Evolutionary conservation across 2,113 vertebrate genomes (phyloP).

Genomic region (Pygoscelis adeliae): DNA sequence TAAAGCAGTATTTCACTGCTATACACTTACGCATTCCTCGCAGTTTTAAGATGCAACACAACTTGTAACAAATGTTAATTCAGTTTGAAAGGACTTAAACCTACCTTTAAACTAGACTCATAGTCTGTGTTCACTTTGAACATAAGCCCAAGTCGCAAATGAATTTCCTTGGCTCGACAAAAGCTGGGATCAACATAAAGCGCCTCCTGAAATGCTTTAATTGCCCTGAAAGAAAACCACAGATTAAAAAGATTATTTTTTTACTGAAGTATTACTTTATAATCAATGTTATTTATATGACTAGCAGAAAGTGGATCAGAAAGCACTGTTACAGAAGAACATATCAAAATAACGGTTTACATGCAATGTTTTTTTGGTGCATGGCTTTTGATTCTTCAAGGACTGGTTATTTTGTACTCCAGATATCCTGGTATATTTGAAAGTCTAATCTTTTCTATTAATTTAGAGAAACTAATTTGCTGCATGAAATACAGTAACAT

Average conservation of each 20-base stretch:
- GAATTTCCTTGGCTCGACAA: slow-evolving; percentile 97
- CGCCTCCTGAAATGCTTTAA: slow-evolving; percentile 99
- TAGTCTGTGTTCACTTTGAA: slow-evolving; percentile 99
- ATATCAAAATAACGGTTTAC: not conserved
- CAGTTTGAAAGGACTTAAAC: slow-evolving; percentile 28
- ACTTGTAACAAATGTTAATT: not conserved
- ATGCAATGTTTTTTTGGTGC: not conserved
- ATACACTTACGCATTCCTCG: not conserved
- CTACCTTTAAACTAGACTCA: slow-evolving; percentile 97
- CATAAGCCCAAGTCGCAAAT: slow-evolving; percentile 98
- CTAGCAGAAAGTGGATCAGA: not conserved
- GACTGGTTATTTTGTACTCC: not conserved
- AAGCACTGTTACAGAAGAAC: not conserved
- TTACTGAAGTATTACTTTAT: not conserved
- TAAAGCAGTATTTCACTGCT: not conserved
- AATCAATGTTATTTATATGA: not conserved
- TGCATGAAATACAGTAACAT: not conserved
- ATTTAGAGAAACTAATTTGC: slow-evolving; percentile 8
- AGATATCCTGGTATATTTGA: not conserved
- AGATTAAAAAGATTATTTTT: slow-evolving; percentile 9
- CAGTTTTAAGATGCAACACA: not conserved
- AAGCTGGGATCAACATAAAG: slow-evolving; percentile 98
- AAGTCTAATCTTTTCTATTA: not conserved
- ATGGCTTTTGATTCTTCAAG: not conserved
- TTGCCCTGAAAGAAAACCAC: slow-evolving; percentile 86